phyloP scores from a whole-genome alignment of 37 sponge, comb jelly and placozoan genomes.

The Cladorhizidae sp. region DNA sequence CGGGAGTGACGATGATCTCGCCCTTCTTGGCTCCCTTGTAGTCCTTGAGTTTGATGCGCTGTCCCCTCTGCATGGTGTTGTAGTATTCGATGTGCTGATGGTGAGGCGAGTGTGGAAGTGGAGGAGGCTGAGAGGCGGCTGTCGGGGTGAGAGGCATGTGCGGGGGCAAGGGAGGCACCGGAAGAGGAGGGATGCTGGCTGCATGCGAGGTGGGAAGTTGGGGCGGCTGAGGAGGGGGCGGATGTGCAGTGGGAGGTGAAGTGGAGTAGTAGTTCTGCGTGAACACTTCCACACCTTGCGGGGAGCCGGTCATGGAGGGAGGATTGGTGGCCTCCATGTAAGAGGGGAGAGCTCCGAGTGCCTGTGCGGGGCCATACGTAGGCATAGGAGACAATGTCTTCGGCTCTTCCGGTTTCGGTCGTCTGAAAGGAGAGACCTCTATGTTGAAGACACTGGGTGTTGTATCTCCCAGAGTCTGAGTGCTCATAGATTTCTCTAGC shows the following conservation, averaged over 20 bases:
- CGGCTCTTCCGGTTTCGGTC: slow-evolving; percentile 6
- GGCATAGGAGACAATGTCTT: slow-evolving; percentile 22
- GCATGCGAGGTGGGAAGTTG: slow-evolving; percentile 9
- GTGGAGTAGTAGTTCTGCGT: slow-evolving; percentile 15
- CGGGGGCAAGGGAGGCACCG: neutral
- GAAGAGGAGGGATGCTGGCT: slow-evolving; percentile 19
- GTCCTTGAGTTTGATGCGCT: slow-evolving; percentile 62
- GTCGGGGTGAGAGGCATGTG: slow-evolving; percentile 1
- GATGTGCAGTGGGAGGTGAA: slow-evolving; percentile 11
- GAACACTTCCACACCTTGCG: slow-evolving; percentile 22
- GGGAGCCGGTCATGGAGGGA: slow-evolving; percentile 3
- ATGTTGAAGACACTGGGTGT: neutral
- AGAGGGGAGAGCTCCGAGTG: slow-evolving; percentile 54
- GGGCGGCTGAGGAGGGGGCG: slow-evolving; percentile 6
- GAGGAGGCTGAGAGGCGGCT: neutral
- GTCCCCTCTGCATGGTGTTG: slow-evolving; percentile 29
- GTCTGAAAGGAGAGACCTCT: slow-evolving; percentile 17
- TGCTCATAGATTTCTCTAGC: neutral
- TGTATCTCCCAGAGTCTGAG: neutral
- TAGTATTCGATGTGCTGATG: slow-evolving; percentile 37
- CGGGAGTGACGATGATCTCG: slow-evolving; percentile 63
- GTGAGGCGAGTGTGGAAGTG: neutral
- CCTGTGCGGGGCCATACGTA: slow-evolving; percentile 64
- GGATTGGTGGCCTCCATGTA: slow-evolving; percentile 37
- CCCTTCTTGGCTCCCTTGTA: slow-evolving; percentile 70